Evolutionary conservation across 35 echinoderm and acorn worm genomes (phyloP).

Genomic region (Apostichopus parvimensis): DNA sequence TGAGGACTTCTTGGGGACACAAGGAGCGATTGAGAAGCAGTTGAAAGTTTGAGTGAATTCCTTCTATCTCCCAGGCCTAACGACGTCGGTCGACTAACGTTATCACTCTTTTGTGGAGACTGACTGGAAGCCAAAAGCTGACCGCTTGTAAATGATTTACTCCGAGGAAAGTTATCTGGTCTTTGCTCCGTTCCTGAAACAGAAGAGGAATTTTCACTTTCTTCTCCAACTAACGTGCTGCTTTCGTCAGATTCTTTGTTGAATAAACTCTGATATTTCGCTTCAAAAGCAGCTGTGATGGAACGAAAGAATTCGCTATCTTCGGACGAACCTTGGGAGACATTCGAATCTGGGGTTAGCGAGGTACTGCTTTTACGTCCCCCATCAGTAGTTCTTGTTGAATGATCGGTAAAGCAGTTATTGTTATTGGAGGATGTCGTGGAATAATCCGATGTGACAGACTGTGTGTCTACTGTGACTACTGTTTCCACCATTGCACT

Average conservation of each 20-base stretch:
- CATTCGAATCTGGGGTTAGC: conserved; percentile 24
- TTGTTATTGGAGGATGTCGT: conserved; percentile 87
- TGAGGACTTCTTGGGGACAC: conserved; percentile 27
- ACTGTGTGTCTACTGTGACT: conserved; percentile 48
- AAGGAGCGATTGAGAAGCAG: background rate
- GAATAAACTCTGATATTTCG: conserved; percentile 51
- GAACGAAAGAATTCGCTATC: conserved; percentile 44
- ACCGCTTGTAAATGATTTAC: conserved; percentile 49
- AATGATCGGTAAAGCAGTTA: conserved; percentile 49
- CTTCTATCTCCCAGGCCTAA: conserved; percentile 21
- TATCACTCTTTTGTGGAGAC: background rate
- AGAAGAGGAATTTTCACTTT: conserved; percentile 12
- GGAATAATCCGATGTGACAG: conserved; percentile 76
- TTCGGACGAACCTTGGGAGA: conserved; percentile 45
- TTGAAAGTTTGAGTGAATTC: background rate
- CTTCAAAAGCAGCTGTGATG: conserved; percentile 59
- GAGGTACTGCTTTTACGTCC: conserved; percentile 18
- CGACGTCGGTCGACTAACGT: background rate
- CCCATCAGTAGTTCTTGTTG: conserved; percentile 4
- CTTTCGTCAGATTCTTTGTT: conserved; percentile 6
- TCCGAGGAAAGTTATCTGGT: conserved; percentile 42
- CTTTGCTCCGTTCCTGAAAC: conserved; percentile 28
- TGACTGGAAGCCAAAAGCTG: background rate
- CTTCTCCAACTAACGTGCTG: conserved; percentile 18
- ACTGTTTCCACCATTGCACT: background rate